Evolutionary conservation across 2,888 invertebrate genomes (phyloP).

Genomic region (Hypercompe scribonia): DNA sequence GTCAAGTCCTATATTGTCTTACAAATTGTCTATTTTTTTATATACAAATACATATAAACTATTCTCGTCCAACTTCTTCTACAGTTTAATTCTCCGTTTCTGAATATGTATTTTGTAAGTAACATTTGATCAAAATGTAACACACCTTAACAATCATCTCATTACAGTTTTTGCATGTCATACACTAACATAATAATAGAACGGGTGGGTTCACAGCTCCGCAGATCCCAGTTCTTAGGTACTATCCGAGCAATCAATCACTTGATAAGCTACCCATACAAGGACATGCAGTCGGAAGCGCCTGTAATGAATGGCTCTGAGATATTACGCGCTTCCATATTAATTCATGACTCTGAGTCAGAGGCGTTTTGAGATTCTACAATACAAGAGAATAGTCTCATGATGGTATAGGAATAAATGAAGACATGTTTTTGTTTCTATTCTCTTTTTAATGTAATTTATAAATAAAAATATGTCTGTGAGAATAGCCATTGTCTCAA

Average conservation of each 20-base stretch:
- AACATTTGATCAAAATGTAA: neutral
- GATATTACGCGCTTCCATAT: conserved; percentile 48
- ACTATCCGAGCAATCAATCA: conserved; percentile 54
- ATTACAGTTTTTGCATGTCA: conserved; percentile 31
- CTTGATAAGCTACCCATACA: conserved; percentile 54
- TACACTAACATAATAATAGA: conserved; percentile 16
- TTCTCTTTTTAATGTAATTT: neutral
- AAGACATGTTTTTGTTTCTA: neutral
- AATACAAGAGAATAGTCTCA: conserved; percentile 2
- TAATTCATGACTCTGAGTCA: conserved; percentile 46
- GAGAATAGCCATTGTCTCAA: too few relatives aligned
- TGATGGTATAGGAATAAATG: neutral
- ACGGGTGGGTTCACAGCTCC: conserved; percentile 16
- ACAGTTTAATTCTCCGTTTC: neutral
- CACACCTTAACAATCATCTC: neutral
- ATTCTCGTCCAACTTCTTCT: too few relatives aligned
- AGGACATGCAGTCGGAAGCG: conserved; percentile 51
- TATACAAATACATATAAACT: too few relatives aligned
- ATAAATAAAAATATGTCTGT: too few relatives aligned
- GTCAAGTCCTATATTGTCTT: neutral
- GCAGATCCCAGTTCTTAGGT: conserved; percentile 40
- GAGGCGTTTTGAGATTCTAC: conserved; percentile 11
- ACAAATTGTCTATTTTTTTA: too few relatives aligned
- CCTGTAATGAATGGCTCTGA: conserved; percentile 50
- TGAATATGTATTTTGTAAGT: neutral